Evolutionary conservation across 2,888 invertebrate genomes (phyloP).

Genomic region (Cheilosia soror): DNA sequence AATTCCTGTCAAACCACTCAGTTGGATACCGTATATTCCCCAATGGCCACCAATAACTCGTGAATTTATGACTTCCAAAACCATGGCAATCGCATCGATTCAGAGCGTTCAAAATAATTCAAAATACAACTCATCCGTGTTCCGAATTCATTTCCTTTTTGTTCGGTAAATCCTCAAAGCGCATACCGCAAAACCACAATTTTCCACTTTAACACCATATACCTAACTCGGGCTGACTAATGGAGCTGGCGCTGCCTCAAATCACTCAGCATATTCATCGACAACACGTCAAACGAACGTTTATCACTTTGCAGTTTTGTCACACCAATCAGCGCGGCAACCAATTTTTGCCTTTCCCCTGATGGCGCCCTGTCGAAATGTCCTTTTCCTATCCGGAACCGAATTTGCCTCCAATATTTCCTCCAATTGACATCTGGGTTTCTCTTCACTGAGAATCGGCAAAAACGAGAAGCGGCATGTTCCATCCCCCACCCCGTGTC

Average conservation of each 20-base stretch:
- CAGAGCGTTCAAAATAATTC: not conserved
- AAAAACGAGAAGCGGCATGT: not conserved
- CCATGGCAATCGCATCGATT: constrained; percentile 9
- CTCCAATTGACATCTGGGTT: constrained; percentile 1
- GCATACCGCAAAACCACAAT: constrained; percentile 15
- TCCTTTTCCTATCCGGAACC: constrained; percentile 3
- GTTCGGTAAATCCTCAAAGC: not conserved
- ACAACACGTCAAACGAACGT: constrained; percentile 30
- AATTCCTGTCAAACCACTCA: no score
- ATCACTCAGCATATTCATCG: constrained; percentile 32
- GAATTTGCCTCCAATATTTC: constrained; percentile 19
- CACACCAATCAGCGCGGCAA: constrained; percentile 49
- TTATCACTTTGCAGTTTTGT: constrained; percentile 54
- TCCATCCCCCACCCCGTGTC: constrained; percentile 5
- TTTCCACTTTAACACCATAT: constrained; percentile 21
- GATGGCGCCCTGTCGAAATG: not conserved
- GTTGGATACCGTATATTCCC: not conserved
- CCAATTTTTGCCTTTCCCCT: constrained; percentile 10
- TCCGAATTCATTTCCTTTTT: not conserved
- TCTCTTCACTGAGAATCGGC: not conserved
- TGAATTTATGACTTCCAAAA: not conserved
- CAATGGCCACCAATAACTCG: not conserved
- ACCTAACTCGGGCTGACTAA: not conserved
- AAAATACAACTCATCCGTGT: not conserved
- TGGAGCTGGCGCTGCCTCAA: not conserved